These are phyloP conservation scores for Matsumyia berberina DNA, from an alignment of 2,888 invertebrate genomes.

Conservation along the genomic window DNA sequence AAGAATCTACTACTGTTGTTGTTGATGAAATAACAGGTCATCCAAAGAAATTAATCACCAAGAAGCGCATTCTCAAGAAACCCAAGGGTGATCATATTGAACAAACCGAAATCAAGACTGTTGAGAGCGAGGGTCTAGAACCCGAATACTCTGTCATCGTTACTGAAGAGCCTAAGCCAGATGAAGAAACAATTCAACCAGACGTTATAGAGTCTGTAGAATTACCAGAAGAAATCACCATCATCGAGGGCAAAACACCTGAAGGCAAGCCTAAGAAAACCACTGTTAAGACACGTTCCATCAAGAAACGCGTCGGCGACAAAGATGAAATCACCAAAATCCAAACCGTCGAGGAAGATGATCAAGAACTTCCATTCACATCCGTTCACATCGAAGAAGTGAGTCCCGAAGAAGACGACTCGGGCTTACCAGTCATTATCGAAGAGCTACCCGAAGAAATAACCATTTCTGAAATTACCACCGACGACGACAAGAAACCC, in stretches of 20 bases:
- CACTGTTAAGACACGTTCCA: conserved; percentile 81
- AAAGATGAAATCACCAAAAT: conserved; percentile 84
- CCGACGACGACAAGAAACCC: conserved; percentile 81
- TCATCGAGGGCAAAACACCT: conserved; percentile 80
- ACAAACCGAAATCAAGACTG: conserved; percentile 84
- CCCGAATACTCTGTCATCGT: conserved; percentile 81
- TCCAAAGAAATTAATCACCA: conserved; percentile 81
- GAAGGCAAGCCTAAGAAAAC: conserved; percentile 82
- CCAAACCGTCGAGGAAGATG: conserved; percentile 81
- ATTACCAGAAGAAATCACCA: conserved; percentile 82
- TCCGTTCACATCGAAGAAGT: conserved; percentile 81
- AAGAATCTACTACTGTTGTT: conserved; percentile 79
- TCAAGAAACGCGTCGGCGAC: conserved; percentile 82
- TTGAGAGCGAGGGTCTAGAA: conserved; percentile 83
- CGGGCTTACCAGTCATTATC: conserved; percentile 79
- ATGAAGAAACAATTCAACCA: conserved; percentile 28
- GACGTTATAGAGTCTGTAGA: conserved; percentile 79
- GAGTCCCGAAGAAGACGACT: conserved; percentile 80
- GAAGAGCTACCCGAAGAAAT: conserved; percentile 83
- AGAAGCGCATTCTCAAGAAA: conserved; percentile 84
- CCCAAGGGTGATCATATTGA: conserved; percentile 83
- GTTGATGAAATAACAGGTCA: conserved; percentile 79
- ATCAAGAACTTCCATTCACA: conserved; percentile 80
- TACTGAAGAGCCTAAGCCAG: conserved; percentile 78
- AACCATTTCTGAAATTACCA: conserved; percentile 80